Base-by-base conservation (phyloP, 2,113 vertebrate genomes). In the Pica pica region DNA sequence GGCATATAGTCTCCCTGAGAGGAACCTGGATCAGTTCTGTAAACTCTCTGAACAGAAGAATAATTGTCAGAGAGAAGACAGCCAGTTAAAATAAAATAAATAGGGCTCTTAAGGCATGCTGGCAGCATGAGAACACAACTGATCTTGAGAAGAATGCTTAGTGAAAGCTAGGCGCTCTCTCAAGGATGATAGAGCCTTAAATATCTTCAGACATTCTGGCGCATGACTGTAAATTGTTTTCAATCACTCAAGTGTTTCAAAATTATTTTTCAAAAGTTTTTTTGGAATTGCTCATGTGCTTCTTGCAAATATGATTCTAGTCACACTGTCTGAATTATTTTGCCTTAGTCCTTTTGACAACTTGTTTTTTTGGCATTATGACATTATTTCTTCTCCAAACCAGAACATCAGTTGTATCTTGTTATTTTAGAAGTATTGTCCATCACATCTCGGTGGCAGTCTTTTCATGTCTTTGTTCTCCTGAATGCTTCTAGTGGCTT, bases 51-150 rank as follows among this genome's bases (percentile, higher is more conserved):
- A 86, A 63, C 13, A 89, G 83, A 67, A 83, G 70, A 95, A 61
- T 71, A 77, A 80, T 87, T 18, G 16, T 95, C 17, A 31, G 74
- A 65, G 84, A 91, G 63, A 83, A 77, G 87, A 71, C 46, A 87
- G 93, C 31, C 82, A 74, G 63, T 74, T 93, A 88, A 94, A 97
- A 94, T 93, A 88, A 95, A 80, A 94, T 93, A 88, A 95, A 80
- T 52, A 55, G 52, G 42, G 28, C 60, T 95, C 63, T 77, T 90
- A 60, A 59, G 85, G 55, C 85, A 30, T 2, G 10, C 42, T 10
- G 24, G 83, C 85, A 83, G 78, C 83, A 70, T 80, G 78, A 73
- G 90, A 93, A 78, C 74, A 60, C 0, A 7, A 31, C 59, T 22
- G 67, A 95, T 31, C 63, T 85, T 55, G 33, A 69, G 59, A 90